Evolutionary conservation across 2,113 vertebrate genomes (phyloP), one percentile per base, ranked within the genome.

Genomic region (Rhinopithecus roxellana): DNA sequence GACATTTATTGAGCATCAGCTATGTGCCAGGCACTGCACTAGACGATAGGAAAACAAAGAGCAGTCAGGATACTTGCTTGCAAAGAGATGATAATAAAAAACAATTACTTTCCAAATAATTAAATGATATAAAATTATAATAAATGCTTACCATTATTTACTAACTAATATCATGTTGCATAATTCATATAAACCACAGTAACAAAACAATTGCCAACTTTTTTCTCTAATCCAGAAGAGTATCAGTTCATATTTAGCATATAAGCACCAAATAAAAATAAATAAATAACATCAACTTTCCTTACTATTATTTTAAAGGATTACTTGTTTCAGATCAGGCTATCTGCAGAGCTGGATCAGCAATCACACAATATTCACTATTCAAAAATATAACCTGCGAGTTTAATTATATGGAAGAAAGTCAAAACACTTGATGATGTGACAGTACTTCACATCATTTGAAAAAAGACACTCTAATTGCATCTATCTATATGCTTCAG

Each of bases 71-170:
- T 57, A 50, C 6, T 85, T 85, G 25, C 43, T 81, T 95, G n/a
- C 52, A 88, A 88, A 89, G 55, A 40, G 11, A 90, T 61, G n/a
- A 93, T 64, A 64, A 32, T 64, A 94, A 95, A 22, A 95, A 90
- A 75, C 40, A 92, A 75, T 90, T 88, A 84, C 48, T 89, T 89
- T 77, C 25, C 59, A 93, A 95, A 92, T 23, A 38, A 88, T 50
- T 70, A 93, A 90, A 84, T 84, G 40, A 55, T 69, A 93, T 69
- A 78, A 92, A 96, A 85, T 61, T 82, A 92, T 75, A 93, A 89
- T 43, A 93, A 70, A 84, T 48, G 74, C 3, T 96, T 43, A 78
- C 6, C 14, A 92, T 86, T 93, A 89, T 89, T 22, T 89, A 72
- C 27, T 72, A 95, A 81, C 18, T 93, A 88, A 77, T 88, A 69